Percentiles rank a stretch among this genome's conserved stretches.
Conservation (phyloP, 30 jellyfish, hydroid and myxozoan genomes). For the Aurelia coerulea region DNA sequence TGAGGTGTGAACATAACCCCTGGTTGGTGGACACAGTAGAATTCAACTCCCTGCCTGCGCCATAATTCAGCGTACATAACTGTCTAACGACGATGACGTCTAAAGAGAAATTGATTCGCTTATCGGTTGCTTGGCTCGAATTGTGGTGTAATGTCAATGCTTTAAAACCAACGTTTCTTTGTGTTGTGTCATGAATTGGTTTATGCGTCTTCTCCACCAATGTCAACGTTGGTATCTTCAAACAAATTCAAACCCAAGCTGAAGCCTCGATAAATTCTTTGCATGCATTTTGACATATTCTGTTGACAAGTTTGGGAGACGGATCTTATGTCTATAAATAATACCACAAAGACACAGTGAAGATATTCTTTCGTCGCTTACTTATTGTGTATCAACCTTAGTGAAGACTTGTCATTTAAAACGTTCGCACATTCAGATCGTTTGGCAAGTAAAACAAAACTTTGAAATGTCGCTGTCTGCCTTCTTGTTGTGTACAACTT, state of each 20-base stretch:
- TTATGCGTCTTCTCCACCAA: constrained; percentile 2
- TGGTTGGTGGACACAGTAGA: constrained; percentile 13
- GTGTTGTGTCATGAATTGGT: constrained; percentile 44
- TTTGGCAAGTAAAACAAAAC: too few relatives aligned
- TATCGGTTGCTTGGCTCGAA: not conserved
- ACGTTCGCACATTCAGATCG: too few relatives aligned
- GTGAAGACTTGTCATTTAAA: too few relatives aligned
- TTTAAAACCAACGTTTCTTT: constrained; percentile 14
- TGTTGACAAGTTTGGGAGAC: constrained; percentile 64
- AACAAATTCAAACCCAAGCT: not conserved
- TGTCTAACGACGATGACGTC: constrained; percentile 33
- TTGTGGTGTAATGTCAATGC: constrained; percentile 27
- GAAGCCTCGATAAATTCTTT: constrained; percentile 32
- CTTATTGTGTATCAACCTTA: too few relatives aligned
- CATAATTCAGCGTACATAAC: constrained; percentile 34
- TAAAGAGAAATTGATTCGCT: constrained; percentile 6
- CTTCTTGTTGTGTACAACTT: not conserved
- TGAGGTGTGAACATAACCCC: constrained; percentile 59
- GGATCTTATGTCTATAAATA: constrained; percentile 58
- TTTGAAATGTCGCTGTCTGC: not conserved
- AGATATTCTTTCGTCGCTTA: constrained; percentile 1
- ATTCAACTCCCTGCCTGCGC: constrained; percentile 14
- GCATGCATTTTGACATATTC: constrained; percentile 51
- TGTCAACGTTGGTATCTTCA: constrained; percentile 8
- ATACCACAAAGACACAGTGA: constrained; percentile 51